Conservation (phyloP, 2,797 vertebrate species). For the Manis crassicaudata region DNA sequence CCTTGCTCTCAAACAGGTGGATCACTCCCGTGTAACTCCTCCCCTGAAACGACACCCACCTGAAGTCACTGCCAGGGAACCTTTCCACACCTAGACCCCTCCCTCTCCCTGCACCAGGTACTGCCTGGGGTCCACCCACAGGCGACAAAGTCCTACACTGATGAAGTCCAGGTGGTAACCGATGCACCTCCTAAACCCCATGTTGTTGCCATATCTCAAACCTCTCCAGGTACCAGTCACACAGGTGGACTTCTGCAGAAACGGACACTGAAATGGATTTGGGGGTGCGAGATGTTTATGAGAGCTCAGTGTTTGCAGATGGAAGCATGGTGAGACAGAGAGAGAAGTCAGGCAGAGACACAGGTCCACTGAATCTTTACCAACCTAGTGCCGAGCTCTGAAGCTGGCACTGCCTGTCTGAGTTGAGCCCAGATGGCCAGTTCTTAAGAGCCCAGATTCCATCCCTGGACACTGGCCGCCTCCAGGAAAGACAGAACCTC, state of each 20-base stretch:
- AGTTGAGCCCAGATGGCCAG: neutral
- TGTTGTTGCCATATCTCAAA: neutral
- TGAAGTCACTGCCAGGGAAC: neutral
- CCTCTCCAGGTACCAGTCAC: neutral
- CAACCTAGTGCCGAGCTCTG: fast-evolving
- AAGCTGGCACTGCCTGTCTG: fast-evolving
- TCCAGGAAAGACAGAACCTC: fast-evolving
- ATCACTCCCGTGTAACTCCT: fast-evolving
- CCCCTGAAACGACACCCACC: fast-evolving
- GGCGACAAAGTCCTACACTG: no score
- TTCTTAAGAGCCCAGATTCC: no score
- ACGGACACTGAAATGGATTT: neutral
- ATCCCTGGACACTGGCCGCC: fast-evolving
- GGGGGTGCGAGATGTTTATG: fast-evolving
- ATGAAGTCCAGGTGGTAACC: no score
- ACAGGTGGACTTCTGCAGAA: neutral
- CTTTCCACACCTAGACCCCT: neutral
- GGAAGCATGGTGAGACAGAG: fast-evolving
- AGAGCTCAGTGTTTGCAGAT: neutral
- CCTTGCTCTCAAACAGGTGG: neutral
- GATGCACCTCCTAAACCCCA: neutral
- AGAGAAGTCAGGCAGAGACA: neutral
- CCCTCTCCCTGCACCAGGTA: neutral
- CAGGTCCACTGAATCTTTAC: no score
- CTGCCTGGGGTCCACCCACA: fast-evolving